Conservation (phyloP, 2,888 invertebrate genomes). For the Lissocephala sabroskyi region DNA sequence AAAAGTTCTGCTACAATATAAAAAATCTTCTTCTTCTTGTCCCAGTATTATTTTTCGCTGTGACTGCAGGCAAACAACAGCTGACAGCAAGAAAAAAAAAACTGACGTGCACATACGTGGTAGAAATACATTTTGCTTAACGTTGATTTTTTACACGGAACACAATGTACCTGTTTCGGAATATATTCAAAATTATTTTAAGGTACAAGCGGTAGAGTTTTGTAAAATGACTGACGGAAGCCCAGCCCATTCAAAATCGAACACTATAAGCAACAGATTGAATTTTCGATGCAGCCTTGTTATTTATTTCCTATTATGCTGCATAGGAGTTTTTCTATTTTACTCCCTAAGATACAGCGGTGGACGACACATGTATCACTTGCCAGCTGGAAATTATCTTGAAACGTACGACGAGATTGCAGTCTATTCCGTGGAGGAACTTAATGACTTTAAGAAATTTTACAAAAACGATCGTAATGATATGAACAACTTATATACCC, state of each 20-base stretch:
- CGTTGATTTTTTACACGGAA: no score
- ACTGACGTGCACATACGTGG: no score
- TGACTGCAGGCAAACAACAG: no score
- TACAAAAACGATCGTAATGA: slow-evolving; percentile 51
- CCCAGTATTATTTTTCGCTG: no score
- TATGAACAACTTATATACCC: slow-evolving; percentile 27
- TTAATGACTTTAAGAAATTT: slow-evolving; percentile 49
- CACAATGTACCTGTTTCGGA: slow-evolving; percentile 26
- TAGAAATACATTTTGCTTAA: no score
- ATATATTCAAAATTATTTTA: slow-evolving; percentile 17
- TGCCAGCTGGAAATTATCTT: slow-evolving; percentile 64
- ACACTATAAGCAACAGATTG: slow-evolving; percentile 23
- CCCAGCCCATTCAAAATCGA: neutral
- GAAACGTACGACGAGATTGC: slow-evolving; percentile 70
- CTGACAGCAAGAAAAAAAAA: no score
- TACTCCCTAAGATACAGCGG: slow-evolving; percentile 41
- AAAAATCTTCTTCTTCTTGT: no score
- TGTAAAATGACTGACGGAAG: slow-evolving; percentile 8
- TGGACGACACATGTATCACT: slow-evolving; percentile 54
- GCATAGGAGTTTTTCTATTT: slow-evolving; percentile 49
- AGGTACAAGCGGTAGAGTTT: no score
- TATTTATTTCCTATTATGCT: slow-evolving; percentile 57
- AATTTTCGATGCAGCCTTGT: slow-evolving; percentile 22
- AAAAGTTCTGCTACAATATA: no score
- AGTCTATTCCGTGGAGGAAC: slow-evolving; percentile 52